A percentile compares a stretch with the other conserved stretches of the same genome.
Conservation (phyloP, 1,140 invertebrate species). For the Zaprionus ornatus region DNA sequence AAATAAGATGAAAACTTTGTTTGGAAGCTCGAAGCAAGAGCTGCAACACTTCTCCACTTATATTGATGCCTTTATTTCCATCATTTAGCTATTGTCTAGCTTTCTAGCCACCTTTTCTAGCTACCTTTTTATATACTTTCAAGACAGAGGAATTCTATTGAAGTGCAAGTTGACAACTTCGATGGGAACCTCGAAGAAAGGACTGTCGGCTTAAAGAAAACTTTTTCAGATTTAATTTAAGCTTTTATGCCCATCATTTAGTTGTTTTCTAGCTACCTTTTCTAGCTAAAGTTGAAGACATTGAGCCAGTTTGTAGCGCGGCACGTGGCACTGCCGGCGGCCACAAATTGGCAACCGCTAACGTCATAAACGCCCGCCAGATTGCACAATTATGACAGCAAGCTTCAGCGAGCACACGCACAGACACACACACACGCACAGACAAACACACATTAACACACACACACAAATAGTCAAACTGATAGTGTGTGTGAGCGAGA, state of each 20-base stretch:
- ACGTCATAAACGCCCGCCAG: slow-evolving; percentile 66
- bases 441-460: background rate
- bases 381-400: slow-evolving; percentile 73
- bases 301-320: background rate
- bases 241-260: background rate
- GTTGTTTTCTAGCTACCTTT: background rate
- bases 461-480: background rate
- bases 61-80: too few species aligned
- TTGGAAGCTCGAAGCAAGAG: too few species aligned
- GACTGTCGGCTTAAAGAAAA: background rate
- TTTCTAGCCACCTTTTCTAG: too few species aligned
- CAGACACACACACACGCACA: background rate
- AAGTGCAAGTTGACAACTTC: too few species aligned
- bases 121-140: too few species aligned
- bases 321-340: slow-evolving; percentile 16
- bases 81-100: too few species aligned
- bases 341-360: slow-evolving; percentile 59
- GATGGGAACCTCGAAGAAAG: too few species aligned
- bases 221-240: background rate
- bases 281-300: background rate
- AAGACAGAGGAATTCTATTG: too few species aligned
- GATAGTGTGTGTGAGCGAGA: background rate
- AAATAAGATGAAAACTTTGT: too few species aligned
- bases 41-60: too few species aligned
- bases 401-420: slow-evolving; percentile 39